These are phyloP conservation scores for Drosophila obscura DNA, from an alignment of 1,140 invertebrate genomes.

Conservation along the genomic window DNA sequence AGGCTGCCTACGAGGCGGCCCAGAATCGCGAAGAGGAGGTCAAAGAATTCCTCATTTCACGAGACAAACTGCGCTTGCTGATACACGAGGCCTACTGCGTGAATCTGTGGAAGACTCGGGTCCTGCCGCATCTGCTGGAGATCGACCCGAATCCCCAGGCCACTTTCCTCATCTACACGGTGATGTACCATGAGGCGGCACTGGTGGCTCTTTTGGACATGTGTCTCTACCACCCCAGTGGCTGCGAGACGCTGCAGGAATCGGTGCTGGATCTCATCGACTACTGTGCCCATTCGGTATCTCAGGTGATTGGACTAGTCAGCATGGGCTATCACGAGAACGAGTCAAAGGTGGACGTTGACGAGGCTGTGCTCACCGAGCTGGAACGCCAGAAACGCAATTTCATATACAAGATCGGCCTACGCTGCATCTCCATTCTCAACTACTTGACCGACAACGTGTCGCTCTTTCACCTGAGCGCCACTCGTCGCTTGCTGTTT, in stretches of 20 bases:
- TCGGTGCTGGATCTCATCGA: constrained; percentile 90
- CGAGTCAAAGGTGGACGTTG: constrained; percentile 80
- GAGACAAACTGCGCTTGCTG: constrained; percentile 86
- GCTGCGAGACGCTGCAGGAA: constrained; percentile 88
- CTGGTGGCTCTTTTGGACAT: constrained; percentile 89
- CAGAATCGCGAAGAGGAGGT: constrained; percentile 88
- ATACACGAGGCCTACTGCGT: constrained; percentile 91
- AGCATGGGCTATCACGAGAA: constrained; percentile 75
- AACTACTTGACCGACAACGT: constrained; percentile 86
- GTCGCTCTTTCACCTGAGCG: constrained; percentile 86
- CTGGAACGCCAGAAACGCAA: constrained; percentile 87
- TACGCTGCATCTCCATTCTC: constrained; percentile 89
- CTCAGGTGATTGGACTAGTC: constrained; percentile 85
- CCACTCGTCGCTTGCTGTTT: constrained; percentile 87
- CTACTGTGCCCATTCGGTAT: constrained; percentile 87
- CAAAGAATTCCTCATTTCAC: constrained; percentile 86
- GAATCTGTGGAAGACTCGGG: constrained; percentile 90
- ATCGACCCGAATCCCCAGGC: constrained; percentile 86
- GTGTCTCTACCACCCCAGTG: constrained; percentile 89
- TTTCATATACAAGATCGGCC: constrained; percentile 89
- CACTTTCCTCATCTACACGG: constrained; percentile 90
- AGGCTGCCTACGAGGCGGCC: constrained; percentile 89
- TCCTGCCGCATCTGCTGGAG: constrained; percentile 89
- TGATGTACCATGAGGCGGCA: constrained; percentile 89
- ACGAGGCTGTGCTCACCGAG: constrained; percentile 85